Conservation (phyloP, 2,113 vertebrate genomes). For the Crotalus tigris region DNA sequence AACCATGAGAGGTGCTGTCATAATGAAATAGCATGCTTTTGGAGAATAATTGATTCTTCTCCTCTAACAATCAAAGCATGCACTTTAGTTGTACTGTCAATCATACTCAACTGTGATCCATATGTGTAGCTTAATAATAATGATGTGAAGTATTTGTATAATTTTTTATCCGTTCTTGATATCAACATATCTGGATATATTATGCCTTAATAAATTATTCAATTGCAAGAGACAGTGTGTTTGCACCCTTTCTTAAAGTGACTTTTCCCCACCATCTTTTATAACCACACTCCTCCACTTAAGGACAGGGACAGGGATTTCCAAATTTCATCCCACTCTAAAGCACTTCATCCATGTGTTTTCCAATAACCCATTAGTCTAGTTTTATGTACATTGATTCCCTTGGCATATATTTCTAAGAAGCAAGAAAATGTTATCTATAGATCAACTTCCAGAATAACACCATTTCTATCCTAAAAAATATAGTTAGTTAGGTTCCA, state of each 20-base stretch:
- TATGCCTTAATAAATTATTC: neutral
- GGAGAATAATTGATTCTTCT: neutral
- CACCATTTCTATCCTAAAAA: slow-evolving; percentile 24
- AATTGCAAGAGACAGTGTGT: neutral
- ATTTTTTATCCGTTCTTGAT: neutral
- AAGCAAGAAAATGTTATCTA: slow-evolving; percentile 9
- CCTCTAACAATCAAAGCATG: neutral
- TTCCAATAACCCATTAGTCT: slow-evolving; percentile 1
- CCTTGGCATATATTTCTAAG: slow-evolving; percentile 2
- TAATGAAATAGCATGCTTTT: neutral
- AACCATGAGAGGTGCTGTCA: neutral
- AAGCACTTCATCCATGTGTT: neutral
- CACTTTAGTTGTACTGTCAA: neutral
- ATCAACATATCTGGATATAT: neutral
- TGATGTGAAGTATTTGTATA: neutral
- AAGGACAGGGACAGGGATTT: neutral
- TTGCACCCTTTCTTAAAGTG: neutral
- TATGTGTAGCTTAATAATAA: neutral
- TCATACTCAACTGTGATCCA: neutral
- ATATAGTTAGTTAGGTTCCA: neutral
- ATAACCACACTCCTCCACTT: neutral
- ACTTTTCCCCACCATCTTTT: neutral
- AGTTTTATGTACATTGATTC: slow-evolving; percentile 3
- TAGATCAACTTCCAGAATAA: slow-evolving; percentile 5
- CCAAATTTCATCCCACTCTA: neutral